These are phyloP conservation scores for Triplophysa tibetana DNA, from an alignment of 2,113 vertebrate species.

Conservation along the genomic window DNA sequence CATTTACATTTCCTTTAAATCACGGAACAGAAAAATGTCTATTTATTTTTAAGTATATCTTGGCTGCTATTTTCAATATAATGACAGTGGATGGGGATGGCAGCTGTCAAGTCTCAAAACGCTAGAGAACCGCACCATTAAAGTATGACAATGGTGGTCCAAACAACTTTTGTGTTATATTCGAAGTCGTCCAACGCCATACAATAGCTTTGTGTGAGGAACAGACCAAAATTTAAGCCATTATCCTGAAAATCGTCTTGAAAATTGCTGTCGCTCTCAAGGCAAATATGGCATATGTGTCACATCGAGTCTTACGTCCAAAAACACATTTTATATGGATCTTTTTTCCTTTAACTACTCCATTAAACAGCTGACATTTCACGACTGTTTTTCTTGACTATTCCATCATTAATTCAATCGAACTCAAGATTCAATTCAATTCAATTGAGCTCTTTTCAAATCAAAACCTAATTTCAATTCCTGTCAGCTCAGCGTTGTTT, in stretches of 20 bases:
- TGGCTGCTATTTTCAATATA: neutral
- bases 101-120: neutral
- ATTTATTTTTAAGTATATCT: neutral
- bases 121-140: too few relatives aligned
- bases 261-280: neutral
- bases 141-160: neutral
- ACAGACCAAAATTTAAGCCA: neutral
- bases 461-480: conserved; percentile 15
- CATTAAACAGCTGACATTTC: conserved; percentile 3
- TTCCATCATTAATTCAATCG: conserved; percentile 22
- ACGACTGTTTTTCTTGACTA: neutral
- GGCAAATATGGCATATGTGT: neutral
- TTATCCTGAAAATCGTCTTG: neutral
- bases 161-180: neutral
- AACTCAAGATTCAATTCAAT: conserved; percentile 16
- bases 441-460: neutral
- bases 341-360: neutral
- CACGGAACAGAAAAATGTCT: neutral
- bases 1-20: neutral
- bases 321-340: neutral
- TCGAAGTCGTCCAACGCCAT: neutral
- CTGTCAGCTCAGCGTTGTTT: neutral
- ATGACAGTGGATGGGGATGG: neutral
- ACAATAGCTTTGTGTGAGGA: neutral
- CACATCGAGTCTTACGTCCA: neutral